Base-by-base conservation (phyloP, 2,113 vertebrate species). In the Nothoprocta perdicaria region DNA sequence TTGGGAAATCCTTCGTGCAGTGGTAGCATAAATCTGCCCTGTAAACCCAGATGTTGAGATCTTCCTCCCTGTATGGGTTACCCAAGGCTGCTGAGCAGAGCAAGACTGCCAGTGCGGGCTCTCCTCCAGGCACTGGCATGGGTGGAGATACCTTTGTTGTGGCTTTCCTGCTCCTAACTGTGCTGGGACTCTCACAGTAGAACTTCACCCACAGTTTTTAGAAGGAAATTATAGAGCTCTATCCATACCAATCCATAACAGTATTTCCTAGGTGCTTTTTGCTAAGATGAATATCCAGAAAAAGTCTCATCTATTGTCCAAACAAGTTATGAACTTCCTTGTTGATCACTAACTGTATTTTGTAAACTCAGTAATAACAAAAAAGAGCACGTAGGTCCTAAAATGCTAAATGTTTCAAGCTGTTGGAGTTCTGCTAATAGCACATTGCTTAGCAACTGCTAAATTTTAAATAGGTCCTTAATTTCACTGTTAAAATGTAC, bases 371-470 rank as follows among this genome's bases (percentile, higher is more conserved):
- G 11, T 72, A 83, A 86, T 89, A 74, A 78, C 53, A 81, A 81
- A 91, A 92, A 81, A 21, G 43, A 92, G 23, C 48, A 73, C 1
- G 4, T 73, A 86, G 53, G 76, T 91, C 83, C 74, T 91, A 87
- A 90, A 90, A 82, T 60, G 27, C 7, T 72, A 88, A 72, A 73
- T 81, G 53, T 68, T 96, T 65, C 80, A 89, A 77, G 80, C 80
- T 76, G 69, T 55, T 86, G 62, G 80, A 91, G 89, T 75, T 89
- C 69, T 92, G 62, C 69, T 96, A 94, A 90, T 86, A 88, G 53
- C 73, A 79, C 50, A 93, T 93, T 94, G 89, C 92, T 94, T 96
- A 95, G 83, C 92, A 96, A 95, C 95, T 81, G 89, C 80, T 95
- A 73, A 81, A 74, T 95, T 96, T 93, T 93, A 95, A 94, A 83